Evolutionary conservation across 1,140 invertebrate species (phyloP), one percentile per base, ranked within the genome.

Genomic region (Drosophila jambulina): DNA sequence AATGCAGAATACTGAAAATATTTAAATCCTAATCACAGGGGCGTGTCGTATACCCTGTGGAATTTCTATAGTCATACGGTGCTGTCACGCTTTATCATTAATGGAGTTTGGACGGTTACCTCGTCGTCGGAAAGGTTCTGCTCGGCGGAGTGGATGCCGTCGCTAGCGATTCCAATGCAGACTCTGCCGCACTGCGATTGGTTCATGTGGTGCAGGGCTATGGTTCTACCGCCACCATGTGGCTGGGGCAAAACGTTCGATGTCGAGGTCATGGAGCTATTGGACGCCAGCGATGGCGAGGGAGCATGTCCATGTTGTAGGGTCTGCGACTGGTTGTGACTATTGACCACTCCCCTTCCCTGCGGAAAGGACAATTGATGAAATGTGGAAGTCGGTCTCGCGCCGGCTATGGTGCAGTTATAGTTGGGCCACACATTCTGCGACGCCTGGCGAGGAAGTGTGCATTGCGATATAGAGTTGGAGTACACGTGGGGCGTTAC

Each of bases 11-110:
- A 77, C 74, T 68, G 63, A 77, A 59, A 76, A 69, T 70, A 71
- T 78, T 69, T 54, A 69, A 77, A 56, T 56, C 59, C 49, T 80
- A 49, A 60, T 93, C 91, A 93, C 88, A 93, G 92, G 82, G 86
- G 75, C 54, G 83, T 83, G 43, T 91, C 78, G 51, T 61, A 54
- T 46, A 91, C 91, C 83, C 92, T 72, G 81, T 92, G 91, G 53
- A 58, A 81, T 51, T 86, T 91, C 81, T 93, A 93, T 90, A 93
- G 94, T 94, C 94, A 94, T 92, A 94, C 94, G 63, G 94, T 94
- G 80, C 94, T 94, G 76, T 94, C 94, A n/a, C 93, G 91, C 84
- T 94, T 94, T 62, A 94, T 83, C 93, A 94, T 94, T 57, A 94
- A 91, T 17, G 94, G 94, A 64, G 94, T 94, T 86, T 94, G 93